Conservation (phyloP, 2,113 vertebrate genomes). For the Ailuropoda melanoleuca region DNA sequence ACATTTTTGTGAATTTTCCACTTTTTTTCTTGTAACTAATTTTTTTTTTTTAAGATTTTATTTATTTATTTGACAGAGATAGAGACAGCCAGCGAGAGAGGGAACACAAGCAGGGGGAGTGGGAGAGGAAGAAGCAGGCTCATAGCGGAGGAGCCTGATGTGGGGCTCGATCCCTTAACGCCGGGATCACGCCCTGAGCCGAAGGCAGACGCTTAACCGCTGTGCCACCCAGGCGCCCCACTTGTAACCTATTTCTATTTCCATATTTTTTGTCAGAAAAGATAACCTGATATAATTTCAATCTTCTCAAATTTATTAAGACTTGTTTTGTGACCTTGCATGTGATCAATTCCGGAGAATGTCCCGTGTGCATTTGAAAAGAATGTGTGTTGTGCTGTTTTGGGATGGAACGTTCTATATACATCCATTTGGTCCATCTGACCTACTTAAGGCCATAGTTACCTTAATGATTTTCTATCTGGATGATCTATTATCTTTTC, state of each 20-base stretch:
- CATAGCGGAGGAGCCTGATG: too few species aligned
- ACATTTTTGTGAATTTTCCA: background rate
- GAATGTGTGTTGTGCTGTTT: background rate
- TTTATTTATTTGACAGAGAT: too few species aligned
- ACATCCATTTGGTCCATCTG: background rate
- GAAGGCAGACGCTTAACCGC: too few species aligned
- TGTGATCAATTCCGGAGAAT: background rate
- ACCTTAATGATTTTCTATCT: background rate
- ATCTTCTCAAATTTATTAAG: background rate
- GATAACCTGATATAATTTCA: background rate
- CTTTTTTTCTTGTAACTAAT: background rate
- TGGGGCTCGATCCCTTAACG: too few species aligned
- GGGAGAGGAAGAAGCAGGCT: too few species aligned
- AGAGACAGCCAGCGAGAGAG: too few species aligned
- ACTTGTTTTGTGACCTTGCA: background rate
- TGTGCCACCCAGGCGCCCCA: too few species aligned
- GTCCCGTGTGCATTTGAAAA: background rate
- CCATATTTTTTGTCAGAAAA: background rate
- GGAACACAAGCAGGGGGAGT: too few species aligned
- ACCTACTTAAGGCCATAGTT: background rate
- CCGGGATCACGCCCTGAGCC: too few species aligned
- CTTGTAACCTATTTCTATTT: background rate
- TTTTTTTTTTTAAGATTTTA: too few species aligned
- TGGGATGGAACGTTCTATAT: background rate
- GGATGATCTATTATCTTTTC: background rate